Percentiles rank a stretch among this genome's conserved stretches.
Evolutionary conservation across 2,113 vertebrate genomes (phyloP).

Genomic region (Psophia crepitans): DNA sequence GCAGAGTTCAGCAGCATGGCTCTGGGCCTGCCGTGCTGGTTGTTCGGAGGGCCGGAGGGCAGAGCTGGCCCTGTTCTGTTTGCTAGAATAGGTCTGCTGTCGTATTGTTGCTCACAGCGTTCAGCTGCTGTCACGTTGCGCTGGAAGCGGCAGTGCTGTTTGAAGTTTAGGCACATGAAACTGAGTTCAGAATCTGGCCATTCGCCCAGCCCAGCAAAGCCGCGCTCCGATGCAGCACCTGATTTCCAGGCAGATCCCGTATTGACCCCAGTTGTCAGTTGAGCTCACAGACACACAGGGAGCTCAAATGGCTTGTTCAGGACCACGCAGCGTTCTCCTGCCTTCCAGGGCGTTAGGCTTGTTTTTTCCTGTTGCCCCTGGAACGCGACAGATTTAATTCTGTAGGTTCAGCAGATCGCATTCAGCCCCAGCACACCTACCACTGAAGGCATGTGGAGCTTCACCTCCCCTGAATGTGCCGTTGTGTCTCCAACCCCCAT

Average conservation of each 20-base stretch:
- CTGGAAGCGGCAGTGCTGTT: neutral
- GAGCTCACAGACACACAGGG: neutral
- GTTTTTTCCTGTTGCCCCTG: neutral
- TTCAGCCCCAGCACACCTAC: neutral
- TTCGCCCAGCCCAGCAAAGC: neutral
- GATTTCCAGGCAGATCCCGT: neutral
- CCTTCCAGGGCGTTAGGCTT: neutral
- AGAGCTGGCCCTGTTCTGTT: neutral
- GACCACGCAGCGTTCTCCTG: neutral
- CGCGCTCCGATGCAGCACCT: fast-evolving
- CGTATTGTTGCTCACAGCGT: neutral
- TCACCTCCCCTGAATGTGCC: neutral
- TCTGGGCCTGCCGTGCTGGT: neutral
- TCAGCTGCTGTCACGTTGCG: neutral
- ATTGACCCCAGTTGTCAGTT: neutral
- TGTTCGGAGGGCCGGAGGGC: neutral
- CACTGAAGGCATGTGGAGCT: neutral
- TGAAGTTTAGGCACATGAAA: neutral
- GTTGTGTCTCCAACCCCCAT: neutral
- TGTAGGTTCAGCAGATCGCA: slow-evolving; percentile 9
- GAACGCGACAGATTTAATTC: neutral
- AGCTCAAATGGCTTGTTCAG: neutral
- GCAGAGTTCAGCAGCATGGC: neutral
- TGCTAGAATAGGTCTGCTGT: neutral
- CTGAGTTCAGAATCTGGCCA: neutral